Percentiles rank a stretch among this genome's conserved stretches.
These are phyloP conservation scores for Caerostris extrusa DNA, from an alignment of 1,140 invertebrate species.

Conservation along the genomic window DNA sequence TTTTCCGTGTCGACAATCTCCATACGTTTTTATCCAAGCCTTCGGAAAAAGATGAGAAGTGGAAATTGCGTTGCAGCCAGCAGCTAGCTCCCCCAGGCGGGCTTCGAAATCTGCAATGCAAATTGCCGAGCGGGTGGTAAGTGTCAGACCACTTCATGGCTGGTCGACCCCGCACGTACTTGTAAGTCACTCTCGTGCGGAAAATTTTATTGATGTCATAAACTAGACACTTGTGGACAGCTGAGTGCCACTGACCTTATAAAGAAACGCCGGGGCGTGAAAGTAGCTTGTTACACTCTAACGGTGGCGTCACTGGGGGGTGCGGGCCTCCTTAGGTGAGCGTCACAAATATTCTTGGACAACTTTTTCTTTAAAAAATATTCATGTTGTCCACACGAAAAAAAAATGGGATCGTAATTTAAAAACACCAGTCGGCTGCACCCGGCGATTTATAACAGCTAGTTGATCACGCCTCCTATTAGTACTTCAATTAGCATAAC, in stretches of 20 bases:
- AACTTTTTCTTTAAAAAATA: too few species aligned
- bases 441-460: too few species aligned
- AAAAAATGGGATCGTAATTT: too few species aligned
- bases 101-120: constrained; percentile 39
- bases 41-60: not conserved
- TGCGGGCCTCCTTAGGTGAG: too few species aligned
- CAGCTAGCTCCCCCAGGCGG: not conserved
- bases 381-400: too few species aligned
- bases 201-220: constrained; percentile 60
- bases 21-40: constrained; percentile 27
- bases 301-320: too few species aligned
- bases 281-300: not conserved
- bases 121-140: constrained; percentile 11
- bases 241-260: constrained; percentile 25
- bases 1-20: constrained; percentile 32
- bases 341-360: too few species aligned
- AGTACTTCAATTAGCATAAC: too few species aligned
- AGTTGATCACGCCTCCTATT: too few species aligned
- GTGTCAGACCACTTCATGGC: not conserved
- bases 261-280: not conserved
- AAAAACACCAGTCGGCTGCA: too few species aligned
- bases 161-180: constrained; percentile 15
- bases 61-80: constrained; percentile 23
- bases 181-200: constrained; percentile 31
- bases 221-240: constrained; percentile 57